Evolutionary conservation across 64 coral and sea anemone species (phyloP).

Genomic region (Cladopsammia gracilis): DNA sequence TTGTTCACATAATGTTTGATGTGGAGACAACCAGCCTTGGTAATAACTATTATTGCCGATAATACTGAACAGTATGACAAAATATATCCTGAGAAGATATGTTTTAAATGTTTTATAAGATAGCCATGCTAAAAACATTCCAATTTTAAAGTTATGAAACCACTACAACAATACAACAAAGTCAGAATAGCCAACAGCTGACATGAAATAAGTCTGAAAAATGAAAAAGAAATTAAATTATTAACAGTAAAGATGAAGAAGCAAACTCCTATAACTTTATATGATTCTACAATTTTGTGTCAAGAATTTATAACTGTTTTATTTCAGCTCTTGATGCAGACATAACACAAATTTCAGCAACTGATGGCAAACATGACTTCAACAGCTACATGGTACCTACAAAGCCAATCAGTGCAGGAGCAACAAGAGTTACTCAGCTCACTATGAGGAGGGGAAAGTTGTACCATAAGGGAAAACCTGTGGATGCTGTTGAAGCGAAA

Average conservation of each 20-base stretch:
- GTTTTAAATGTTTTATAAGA: too few species aligned
- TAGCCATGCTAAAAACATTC: too few species aligned
- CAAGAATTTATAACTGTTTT: neutral
- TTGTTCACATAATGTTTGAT: slow-evolving; percentile 26
- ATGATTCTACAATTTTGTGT: too few species aligned
- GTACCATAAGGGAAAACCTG: slow-evolving; percentile 40
- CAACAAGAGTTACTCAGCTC: slow-evolving; percentile 43
- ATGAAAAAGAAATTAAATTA: too few species aligned
- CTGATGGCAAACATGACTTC: slow-evolving; percentile 36
- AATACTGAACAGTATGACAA: too few species aligned
- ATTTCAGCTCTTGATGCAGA: slow-evolving; percentile 59
- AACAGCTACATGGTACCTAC: slow-evolving; percentile 51
- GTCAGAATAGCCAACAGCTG: too few species aligned
- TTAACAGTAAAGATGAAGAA: neutral
- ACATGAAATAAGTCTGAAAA: too few species aligned
- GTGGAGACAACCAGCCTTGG: slow-evolving; percentile 49
- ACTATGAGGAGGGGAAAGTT: slow-evolving; percentile 31
- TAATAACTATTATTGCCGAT: slow-evolving; percentile 22
- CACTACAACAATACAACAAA: too few species aligned
- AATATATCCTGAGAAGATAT: too few species aligned
- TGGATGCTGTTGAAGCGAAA: slow-evolving; percentile 27
- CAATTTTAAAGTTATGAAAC: too few species aligned
- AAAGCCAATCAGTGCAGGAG: slow-evolving; percentile 49
- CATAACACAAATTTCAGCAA: slow-evolving; percentile 51
- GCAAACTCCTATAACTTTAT: too few species aligned